Evolutionary conservation across 2,113 vertebrate genomes (phyloP).

Genomic region (Felis catus): F.catus_Fca126_mat1.0 CM031428.1:25953001-25953500

Average conservation of each 20-base stretch:
- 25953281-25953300: conserved; percentile 56
- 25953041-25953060: conserved; percentile 53
- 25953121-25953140: conserved; percentile 68
- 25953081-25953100: conserved; percentile 58
- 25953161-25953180: conserved; percentile 76
- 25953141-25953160: conserved; percentile 74
- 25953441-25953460: background rate
- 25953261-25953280: conserved; percentile 47
- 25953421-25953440: no score
- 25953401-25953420: background rate
- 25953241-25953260: conserved; percentile 64
- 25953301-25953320: background rate
- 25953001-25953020: conserved; percentile 44
- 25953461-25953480: background rate
- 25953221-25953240: conserved; percentile 59
- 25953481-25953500: background rate
- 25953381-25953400: background rate
- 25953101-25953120: background rate
- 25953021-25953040: conserved; percentile 30
- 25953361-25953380: background rate
- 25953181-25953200: conserved; percentile 71
- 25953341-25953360: background rate
- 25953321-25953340: background rate
- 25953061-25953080: conserved; percentile 53
- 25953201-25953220: conserved; percentile 70